Evolutionary conservation across 1,140 invertebrate species (phyloP), one percentile per base, ranked within the genome.

Genomic region (Bradysia coprophila): DNA sequence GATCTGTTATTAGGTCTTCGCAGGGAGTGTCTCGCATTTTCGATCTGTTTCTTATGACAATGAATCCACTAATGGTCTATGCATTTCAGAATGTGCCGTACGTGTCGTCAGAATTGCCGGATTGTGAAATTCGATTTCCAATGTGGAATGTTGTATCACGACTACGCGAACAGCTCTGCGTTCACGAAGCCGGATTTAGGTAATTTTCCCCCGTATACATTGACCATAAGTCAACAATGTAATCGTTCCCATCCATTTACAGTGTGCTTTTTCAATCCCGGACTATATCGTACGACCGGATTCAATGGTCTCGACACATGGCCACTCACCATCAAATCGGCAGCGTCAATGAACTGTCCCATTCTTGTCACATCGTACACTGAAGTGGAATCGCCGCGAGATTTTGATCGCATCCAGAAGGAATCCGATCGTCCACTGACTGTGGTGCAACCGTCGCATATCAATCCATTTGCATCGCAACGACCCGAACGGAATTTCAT

Each of bases 401-500:
- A 81, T 50, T 49, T 80, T 23, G 47, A 52, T 3, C 54, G 72
- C 18, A 63, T 75, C 10, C 46, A 63, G 19, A 62, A 62, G 2
- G 51, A 57, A 41, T 48, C 57, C 1, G 57, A 57, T 46, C 47
- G 55, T 0, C 51, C 63, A 11, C 45, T 71, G 2, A 58, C 69
- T 11, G 50, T 72, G 0, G 47, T 78, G 5, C 40, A 66, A 8
- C 62, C 66, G 11, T 67, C 74, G 0, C 61, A 57, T 20, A 55
- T 52, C 28, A 81, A 82, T 59, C 68, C 68, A 0, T 81, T 74
- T 46, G 59, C 73, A 0, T 77, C 76, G 39, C 57, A 75, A 0
- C 69, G 75, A 49, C 78, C 78, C 1, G 76, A 79, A 47, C 68
- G 76, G 24, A 81, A 81, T 53, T 79, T 81, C 47, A 72, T 81